Base-by-base conservation (phyloP, 2,113 vertebrate species). In the Amphilophus citrinellus region DNA sequence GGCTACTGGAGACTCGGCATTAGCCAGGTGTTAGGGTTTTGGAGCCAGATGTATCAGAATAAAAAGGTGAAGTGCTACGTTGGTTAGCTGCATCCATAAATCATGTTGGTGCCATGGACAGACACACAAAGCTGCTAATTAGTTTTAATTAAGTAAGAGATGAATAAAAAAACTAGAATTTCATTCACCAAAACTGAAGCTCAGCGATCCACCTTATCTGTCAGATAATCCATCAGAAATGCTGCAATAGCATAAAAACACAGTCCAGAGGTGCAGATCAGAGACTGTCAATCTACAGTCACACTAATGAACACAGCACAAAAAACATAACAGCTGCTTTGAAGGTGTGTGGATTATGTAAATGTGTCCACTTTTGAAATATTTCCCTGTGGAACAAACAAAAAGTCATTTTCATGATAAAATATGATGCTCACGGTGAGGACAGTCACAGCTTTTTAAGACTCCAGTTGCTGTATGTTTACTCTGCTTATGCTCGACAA, bases 401-500 rank as follows among this genome's bases (percentile, higher is more conserved):
- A 6, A 50, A 50, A 50, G 15, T 44, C 42, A 4, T 14, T 44
- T 44, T 44, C 42, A 14, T 14, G 42, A 13, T 11, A 44, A 44
- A 44, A 44, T 5, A 5, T 13, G 3, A 44, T 8, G 37, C 14
- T 59, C 56, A 18, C 10, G 27, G 3, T 4, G 27, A 30, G 15
- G 75, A 77, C 37, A 77, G 20, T 15, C 47, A 24, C 32, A 35
- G 20, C 59, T 35, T 62, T 82, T 65, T 14, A 50, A 50, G 47
- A 20, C 44, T 20, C 11, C 24, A 71, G 10, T 53, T 11, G 56
- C 47, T 56, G 68, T 73, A 32, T 35, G 47, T 73, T 56, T 32
- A 56, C 53, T 73, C 24, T 32, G 20, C 61, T 82, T 92, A 24
- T 88, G 80, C 47, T 80, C 10, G 85, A 92, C 78, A 91, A 88